Conservation (phyloP, 2,888 invertebrate species). For the Steromphala cineraria region DNA sequence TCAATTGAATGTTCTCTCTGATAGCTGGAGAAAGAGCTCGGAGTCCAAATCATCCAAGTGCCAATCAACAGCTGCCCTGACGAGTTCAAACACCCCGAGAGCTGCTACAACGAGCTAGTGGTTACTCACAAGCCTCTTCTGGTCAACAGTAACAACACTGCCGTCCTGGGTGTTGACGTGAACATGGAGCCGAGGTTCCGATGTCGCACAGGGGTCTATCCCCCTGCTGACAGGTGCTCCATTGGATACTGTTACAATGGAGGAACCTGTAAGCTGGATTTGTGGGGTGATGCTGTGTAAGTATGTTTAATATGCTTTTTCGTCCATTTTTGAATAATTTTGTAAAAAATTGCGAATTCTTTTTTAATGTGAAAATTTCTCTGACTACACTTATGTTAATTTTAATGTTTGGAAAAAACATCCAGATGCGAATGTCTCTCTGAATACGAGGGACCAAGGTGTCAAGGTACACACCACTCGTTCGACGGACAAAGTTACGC, state of each 20-base stretch:
- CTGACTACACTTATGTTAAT: too few relatives aligned
- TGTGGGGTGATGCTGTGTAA: slow-evolving; percentile 62
- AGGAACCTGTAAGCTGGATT: slow-evolving; percentile 86
- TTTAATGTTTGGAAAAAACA: too few relatives aligned
- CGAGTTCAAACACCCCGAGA: slow-evolving; percentile 80
- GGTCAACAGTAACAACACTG: slow-evolving; percentile 98
- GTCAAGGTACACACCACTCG: slow-evolving; percentile 93
- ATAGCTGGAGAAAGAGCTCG: slow-evolving; percentile 80
- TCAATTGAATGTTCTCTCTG: too few relatives aligned
- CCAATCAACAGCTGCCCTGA: slow-evolving; percentile 84
- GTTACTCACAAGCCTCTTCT: slow-evolving; percentile 77
- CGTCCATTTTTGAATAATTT: too few relatives aligned
- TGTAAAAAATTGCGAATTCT: too few relatives aligned
- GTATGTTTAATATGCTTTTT: slow-evolving; percentile 6
- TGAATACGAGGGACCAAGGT: slow-evolving; percentile 95
- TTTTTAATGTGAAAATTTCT: too few relatives aligned
- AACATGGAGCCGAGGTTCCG: slow-evolving; percentile 89
- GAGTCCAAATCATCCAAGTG: slow-evolving; percentile 97
- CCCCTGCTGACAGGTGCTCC: slow-evolving; percentile 87
- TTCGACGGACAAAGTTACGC: slow-evolving; percentile 98
- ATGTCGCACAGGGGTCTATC: slow-evolving; percentile 81
- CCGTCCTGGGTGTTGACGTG: slow-evolving; percentile 95
- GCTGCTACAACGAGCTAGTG: slow-evolving; percentile 93
- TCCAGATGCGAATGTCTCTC: slow-evolving; percentile 91
- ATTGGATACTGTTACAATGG: slow-evolving; percentile 88